Evolutionary conservation across 2,113 vertebrate genomes (phyloP).

Genomic region (Scomber scombrus): DNA sequence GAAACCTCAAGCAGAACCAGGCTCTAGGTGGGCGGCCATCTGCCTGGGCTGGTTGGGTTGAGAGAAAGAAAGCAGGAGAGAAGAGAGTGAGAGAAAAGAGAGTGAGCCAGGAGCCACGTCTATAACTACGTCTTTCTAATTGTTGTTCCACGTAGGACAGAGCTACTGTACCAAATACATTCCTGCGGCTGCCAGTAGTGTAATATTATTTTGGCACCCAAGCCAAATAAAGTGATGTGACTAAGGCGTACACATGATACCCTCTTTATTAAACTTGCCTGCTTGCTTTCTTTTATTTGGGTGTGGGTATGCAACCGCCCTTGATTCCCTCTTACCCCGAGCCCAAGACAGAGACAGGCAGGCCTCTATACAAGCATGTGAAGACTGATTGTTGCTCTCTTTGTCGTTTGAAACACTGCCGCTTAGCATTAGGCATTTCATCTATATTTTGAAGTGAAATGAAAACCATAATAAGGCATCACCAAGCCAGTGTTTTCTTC

Average conservation of each 20-base stretch:
- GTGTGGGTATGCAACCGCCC: background rate
- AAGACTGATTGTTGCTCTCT: background rate
- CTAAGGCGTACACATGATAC: background rate
- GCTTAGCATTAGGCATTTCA: constrained; percentile 38
- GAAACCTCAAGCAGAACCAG: no score
- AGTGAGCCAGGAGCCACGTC: no score
- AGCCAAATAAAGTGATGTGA: background rate
- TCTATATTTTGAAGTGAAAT: constrained; percentile 61
- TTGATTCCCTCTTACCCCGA: background rate
- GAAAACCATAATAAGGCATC: constrained; percentile 27
- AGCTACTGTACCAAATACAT: no score
- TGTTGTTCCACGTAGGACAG: background rate
- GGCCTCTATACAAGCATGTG: background rate
- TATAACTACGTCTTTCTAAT: background rate
- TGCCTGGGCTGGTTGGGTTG: no score
- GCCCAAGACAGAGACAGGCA: background rate
- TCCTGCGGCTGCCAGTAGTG: no score
- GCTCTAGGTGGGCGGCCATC: no score
- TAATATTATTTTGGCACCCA: background rate
- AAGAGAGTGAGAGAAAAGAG: no score
- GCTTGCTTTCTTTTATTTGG: background rate
- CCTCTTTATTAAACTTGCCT: background rate
- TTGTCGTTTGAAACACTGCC: constrained; percentile 14
- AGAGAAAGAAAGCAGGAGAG: no score
- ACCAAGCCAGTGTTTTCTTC: constrained; percentile 28